These are phyloP conservation scores for Xyrauchen texanus DNA, from an alignment of 2,113 vertebrate species.

Conservation along the genomic window DNA sequence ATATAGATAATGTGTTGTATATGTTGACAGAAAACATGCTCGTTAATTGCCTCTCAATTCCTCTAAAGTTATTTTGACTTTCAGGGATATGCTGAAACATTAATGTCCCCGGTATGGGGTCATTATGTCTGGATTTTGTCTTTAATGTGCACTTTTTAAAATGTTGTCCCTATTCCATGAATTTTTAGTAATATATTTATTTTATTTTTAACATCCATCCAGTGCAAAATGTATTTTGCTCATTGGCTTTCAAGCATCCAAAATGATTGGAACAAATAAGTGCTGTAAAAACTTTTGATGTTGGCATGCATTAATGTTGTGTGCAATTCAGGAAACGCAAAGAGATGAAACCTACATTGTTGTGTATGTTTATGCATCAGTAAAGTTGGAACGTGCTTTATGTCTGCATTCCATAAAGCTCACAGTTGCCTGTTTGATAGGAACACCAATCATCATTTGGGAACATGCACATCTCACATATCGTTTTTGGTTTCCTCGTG, in stretches of 20 bases:
- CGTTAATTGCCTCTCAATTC: background rate
- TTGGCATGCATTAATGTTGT: background rate
- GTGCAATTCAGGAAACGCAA: background rate
- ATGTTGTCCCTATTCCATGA: background rate
- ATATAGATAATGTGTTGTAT: background rate
- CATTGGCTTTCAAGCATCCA: background rate
- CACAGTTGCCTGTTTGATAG: too few species aligned
- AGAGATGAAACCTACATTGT: background rate
- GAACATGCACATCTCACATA: too few species aligned
- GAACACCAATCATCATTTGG: too few species aligned
- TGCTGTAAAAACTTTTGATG: background rate
- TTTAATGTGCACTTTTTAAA: conserved; percentile 2
- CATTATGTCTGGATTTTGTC: background rate
- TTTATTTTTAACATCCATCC: conserved; percentile 18
- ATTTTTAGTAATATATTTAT: conserved; percentile 15
- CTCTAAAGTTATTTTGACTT: too few species aligned
- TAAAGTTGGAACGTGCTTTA: background rate
- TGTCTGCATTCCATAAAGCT: background rate
- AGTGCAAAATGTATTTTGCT: background rate
- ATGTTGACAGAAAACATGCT: background rate
- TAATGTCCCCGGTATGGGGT: too few species aligned
- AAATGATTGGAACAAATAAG: background rate
- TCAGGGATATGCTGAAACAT: too few species aligned
- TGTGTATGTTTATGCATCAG: background rate
- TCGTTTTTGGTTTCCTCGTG: too few species aligned